Conservation (phyloP, 2,113 vertebrate genomes). For the Actenoides lindsayi region DNA sequence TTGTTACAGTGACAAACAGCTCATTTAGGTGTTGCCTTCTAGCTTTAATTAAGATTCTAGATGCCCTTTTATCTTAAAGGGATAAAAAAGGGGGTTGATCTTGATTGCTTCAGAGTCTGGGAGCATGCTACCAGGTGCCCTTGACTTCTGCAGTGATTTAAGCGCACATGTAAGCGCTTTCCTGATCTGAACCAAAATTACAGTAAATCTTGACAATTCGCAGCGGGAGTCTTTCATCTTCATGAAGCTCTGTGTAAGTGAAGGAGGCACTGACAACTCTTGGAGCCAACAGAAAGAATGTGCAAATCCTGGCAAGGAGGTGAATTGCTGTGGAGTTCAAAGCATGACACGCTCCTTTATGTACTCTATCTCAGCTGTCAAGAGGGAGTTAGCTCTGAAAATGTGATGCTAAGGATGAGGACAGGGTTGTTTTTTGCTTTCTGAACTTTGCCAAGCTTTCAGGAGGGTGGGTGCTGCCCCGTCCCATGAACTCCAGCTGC, state of each 20-base stretch:
- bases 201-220: background rate
- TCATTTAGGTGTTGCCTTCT: conserved; percentile 7
- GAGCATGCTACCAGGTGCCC: background rate
- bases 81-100: background rate
- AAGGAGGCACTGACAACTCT: background rate
- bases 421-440: background rate
- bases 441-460: background rate
- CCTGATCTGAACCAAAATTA: conserved; percentile 27
- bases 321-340: background rate
- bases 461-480: background rate
- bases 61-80: background rate
- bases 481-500: background rate
- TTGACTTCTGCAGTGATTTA: background rate
- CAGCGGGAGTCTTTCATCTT: conserved; percentile 22
- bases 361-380: background rate
- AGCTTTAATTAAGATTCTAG: background rate
- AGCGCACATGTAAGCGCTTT: background rate
- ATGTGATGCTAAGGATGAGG: background rate
- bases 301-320: conserved; percentile 26
- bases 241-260: background rate
- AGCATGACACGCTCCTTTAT: background rate
- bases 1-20: background rate
- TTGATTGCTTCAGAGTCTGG: background rate
- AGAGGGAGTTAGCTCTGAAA: background rate
- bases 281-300: background rate